A percentile compares a stretch with the other conserved stretches of the same genome.
Evolutionary conservation across 2,797 vertebrate species (phyloP).

Genomic region (Atherinosoma microstoma): DNA sequence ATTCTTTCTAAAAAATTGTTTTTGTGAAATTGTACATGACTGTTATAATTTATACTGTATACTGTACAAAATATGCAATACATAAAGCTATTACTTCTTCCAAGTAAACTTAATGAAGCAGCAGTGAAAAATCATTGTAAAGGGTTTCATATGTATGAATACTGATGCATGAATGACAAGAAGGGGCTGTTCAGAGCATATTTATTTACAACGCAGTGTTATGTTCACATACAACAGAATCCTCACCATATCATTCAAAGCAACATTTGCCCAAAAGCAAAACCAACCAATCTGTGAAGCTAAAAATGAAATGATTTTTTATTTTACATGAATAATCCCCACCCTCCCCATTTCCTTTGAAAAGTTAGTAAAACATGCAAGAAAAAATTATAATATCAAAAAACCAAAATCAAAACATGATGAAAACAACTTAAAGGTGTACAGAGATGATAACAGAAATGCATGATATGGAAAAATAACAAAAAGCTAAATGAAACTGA

Average conservation of each 20-base stretch:
- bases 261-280: constrained; percentile 66
- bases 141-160: background rate
- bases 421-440: constrained; percentile 70
- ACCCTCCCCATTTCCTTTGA: constrained; percentile 46
- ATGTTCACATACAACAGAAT: constrained; percentile 70
- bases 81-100: background rate
- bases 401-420: constrained; percentile 39
- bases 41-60: background rate
- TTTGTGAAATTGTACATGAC: background rate
- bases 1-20: background rate
- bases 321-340: constrained; percentile 59
- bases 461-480: constrained; percentile 48
- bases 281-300: constrained; percentile 64
- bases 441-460: constrained; percentile 72
- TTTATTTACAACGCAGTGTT: constrained; percentile 87
- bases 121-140: constrained; percentile 4
- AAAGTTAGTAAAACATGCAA: constrained; percentile 83
- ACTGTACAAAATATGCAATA: background rate
- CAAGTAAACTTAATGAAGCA: background rate
- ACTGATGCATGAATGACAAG: constrained; percentile 62
- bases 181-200: constrained; percentile 65
- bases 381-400: constrained; percentile 73
- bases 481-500: constrained; percentile 54
- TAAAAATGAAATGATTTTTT: constrained; percentile 55
- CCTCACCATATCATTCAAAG: constrained; percentile 66